Evolutionary conservation across 2,113 vertebrate genomes (phyloP).

Genomic region (Irena cyanogastra): DNA sequence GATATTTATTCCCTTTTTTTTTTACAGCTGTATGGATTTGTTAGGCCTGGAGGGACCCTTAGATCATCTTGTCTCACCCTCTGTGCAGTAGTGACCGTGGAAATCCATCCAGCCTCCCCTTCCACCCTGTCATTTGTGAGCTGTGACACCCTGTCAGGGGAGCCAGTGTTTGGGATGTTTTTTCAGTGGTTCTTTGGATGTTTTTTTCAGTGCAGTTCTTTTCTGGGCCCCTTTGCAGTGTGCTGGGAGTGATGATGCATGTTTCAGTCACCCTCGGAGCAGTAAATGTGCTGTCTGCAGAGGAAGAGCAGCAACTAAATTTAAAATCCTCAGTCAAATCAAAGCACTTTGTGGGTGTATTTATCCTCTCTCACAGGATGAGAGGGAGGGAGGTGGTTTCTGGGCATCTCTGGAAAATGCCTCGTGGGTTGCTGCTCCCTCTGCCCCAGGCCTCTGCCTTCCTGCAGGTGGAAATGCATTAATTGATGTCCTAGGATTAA

Average conservation of each 20-base stretch:
- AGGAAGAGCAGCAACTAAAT: conserved; percentile 9
- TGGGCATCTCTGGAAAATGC: background rate
- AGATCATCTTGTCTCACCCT: background rate
- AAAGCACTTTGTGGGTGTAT: background rate
- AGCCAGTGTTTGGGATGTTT: background rate
- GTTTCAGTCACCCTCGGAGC: background rate
- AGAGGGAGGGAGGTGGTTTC: background rate
- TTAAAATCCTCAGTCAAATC: background rate
- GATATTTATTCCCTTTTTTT: background rate
- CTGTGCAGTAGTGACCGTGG: background rate
- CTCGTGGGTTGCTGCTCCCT: background rate
- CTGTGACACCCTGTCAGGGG: background rate
- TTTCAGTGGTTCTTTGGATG: background rate
- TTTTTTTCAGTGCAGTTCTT: background rate
- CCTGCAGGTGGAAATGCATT: background rate
- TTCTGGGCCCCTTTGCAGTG: background rate
- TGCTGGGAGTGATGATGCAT: background rate
- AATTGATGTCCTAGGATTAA: background rate
- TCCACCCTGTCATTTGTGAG: background rate
- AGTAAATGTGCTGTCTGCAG: background rate
- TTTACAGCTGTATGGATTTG: background rate
- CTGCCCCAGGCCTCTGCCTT: background rate
- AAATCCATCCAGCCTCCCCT: conserved; percentile 5
- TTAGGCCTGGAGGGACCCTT: background rate
- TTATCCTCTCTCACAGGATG: background rate